Conservation (phyloP, 2,113 vertebrate species). For the Himantopus leucocephalus region DNA sequence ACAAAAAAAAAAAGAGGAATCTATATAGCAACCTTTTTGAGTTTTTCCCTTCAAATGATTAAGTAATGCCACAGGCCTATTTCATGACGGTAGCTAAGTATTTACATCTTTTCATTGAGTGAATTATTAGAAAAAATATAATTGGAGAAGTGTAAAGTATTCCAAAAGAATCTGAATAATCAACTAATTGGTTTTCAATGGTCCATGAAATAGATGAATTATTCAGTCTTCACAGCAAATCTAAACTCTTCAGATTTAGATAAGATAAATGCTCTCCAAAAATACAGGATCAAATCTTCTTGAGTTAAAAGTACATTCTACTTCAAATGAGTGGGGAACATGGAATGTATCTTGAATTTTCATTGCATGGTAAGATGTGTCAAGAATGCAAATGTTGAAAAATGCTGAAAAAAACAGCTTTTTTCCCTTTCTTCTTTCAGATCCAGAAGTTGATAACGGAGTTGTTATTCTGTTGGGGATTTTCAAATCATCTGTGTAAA, state of each 20-base stretch:
- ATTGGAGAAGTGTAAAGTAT: background rate
- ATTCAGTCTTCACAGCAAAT: conserved; percentile 27
- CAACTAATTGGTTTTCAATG: background rate
- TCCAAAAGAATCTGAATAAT: conserved; percentile 38
- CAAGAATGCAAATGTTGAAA: background rate
- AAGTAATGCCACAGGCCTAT: background rate
- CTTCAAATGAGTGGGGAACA: background rate
- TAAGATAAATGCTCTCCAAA: conserved; percentile 23
- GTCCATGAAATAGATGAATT: conserved; percentile 32
- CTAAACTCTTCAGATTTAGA: conserved; percentile 27
- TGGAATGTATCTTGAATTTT: background rate
- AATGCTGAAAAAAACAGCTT: rapidly evolving
- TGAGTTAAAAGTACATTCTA: background rate
- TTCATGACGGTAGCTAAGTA: background rate
- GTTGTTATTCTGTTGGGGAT: background rate
- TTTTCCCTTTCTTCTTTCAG: background rate
- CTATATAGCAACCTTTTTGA: background rate
- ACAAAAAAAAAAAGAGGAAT: background rate
- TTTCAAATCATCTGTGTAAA: background rate
- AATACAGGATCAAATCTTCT: background rate
- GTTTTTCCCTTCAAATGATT: background rate
- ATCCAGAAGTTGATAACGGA: background rate
- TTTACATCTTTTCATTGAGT: background rate
- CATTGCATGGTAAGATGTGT: background rate
- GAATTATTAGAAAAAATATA: background rate